A percentile compares a stretch with the other conserved stretches of the same genome.
Conservation (phyloP, 2,113 vertebrate species). For the Ciconia stormi region DNA sequence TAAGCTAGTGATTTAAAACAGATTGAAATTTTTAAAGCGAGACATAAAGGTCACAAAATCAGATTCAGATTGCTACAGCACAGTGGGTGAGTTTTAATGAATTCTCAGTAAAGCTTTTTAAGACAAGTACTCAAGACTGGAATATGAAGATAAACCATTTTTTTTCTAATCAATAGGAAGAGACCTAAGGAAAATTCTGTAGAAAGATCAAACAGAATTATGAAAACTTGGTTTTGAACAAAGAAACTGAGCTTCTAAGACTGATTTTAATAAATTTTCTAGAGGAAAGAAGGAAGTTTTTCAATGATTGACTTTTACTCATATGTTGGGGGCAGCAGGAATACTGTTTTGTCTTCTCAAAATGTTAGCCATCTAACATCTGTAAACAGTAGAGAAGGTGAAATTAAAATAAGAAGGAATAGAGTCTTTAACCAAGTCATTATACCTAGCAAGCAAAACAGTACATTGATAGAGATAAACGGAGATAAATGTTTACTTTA, state of each 20-base stretch:
- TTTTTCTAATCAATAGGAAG: not conserved
- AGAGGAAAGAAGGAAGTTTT: not conserved
- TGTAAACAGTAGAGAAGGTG: not conserved
- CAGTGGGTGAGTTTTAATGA: conserved; percentile 55
- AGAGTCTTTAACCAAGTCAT: not conserved
- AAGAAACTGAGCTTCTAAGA: not conserved
- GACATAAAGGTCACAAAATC: conserved; percentile 58
- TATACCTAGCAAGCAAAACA: not conserved
- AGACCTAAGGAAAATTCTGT: not conserved
- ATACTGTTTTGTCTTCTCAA: not conserved
- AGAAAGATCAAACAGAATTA: conserved; percentile 1
- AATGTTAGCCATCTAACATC: not conserved
- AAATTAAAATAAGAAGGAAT: not conserved
- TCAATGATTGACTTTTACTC: not conserved
- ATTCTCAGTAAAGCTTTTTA: conserved; percentile 35
- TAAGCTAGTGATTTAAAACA: conserved; percentile 51
- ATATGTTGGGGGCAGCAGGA: not conserved
- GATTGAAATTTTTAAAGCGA: conserved; percentile 50
- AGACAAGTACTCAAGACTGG: not conserved
- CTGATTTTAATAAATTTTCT: not conserved
- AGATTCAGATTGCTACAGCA: conserved; percentile 28
- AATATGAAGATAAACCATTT: not conserved
- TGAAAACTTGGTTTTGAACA: not conserved
- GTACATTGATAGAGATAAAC: not conserved
- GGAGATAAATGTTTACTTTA: not conserved